These are phyloP conservation scores for Cantharis flavilabris DNA, from an alignment of 2,888 invertebrate genomes.

Conservation along the genomic window DNA sequence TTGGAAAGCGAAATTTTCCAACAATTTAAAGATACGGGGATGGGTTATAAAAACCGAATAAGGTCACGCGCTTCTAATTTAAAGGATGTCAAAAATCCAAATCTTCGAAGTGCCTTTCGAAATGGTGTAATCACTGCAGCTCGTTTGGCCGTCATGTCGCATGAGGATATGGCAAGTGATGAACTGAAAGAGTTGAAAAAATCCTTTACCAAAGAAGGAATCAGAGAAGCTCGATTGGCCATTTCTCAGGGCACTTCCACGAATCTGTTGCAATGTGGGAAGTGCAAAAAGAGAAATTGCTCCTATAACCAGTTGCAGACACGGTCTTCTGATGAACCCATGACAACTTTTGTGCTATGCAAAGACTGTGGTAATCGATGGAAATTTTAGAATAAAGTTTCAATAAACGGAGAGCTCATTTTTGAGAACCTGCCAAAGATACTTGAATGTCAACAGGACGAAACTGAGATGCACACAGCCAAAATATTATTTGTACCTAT, in stretches of 20 bases:
- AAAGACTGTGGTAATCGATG: slow-evolving; percentile 98
- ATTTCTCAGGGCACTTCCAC: slow-evolving; percentile 94
- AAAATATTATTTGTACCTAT: neutral
- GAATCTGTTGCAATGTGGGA: slow-evolving; percentile 95
- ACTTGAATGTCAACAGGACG: no score
- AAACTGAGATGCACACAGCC: neutral
- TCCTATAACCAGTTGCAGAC: slow-evolving; percentile 99
- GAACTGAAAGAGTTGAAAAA: slow-evolving; percentile 94
- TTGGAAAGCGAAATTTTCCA: slow-evolving; percentile 88
- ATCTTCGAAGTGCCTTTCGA: slow-evolving; percentile 87
- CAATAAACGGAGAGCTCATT: neutral
- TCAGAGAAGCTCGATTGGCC: slow-evolving; percentile 96
- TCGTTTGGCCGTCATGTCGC: slow-evolving; percentile 91
- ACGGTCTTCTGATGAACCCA: slow-evolving; percentile 98
- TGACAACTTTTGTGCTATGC: slow-evolving; percentile 99
- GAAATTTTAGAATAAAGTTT: slow-evolving; percentile 73
- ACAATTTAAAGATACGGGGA: slow-evolving; percentile 93
- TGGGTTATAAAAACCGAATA: slow-evolving; percentile 94
- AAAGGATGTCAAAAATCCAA: slow-evolving; percentile 94
- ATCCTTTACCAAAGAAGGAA: slow-evolving; percentile 95
- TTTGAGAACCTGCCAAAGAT: neutral
- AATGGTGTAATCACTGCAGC: slow-evolving; percentile 83
- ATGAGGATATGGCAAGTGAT: slow-evolving; percentile 99
- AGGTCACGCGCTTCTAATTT: slow-evolving; percentile 95
- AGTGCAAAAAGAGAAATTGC: slow-evolving; percentile 96